Percentiles rank a stretch among this genome's conserved stretches.
Evolutionary conservation across 2,888 invertebrate genomes (phyloP).

Genomic region (Tachina grossa): DNA sequence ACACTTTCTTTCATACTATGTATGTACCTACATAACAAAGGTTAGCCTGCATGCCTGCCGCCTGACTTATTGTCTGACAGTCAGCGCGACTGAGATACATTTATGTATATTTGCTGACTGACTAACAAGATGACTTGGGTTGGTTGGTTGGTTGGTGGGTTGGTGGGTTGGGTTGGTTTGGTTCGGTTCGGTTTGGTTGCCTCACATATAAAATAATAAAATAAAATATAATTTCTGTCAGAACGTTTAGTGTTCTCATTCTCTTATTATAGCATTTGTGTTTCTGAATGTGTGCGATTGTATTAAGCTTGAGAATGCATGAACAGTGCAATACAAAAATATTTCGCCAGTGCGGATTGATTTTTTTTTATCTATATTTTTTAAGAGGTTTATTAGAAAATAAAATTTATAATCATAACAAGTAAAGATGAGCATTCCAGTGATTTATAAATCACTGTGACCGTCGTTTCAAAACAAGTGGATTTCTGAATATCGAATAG

Average conservation of each 20-base stretch:
- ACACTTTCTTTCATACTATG: conserved; percentile 18
- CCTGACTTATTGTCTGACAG: conserved; percentile 15
- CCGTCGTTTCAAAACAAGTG: too few relatives aligned
- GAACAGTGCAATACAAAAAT: neutral
- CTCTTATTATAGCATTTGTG: neutral
- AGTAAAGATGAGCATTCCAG: too few relatives aligned
- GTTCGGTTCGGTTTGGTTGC: neutral
- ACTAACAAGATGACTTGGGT: conserved; percentile 15
- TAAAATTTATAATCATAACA: too few relatives aligned
- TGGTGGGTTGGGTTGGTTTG: neutral
- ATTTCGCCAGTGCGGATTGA: neutral
- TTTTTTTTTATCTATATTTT: too few relatives aligned
- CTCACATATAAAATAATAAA: conserved; percentile 64
- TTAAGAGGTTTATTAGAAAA: too few relatives aligned
- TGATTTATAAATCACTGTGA: too few relatives aligned
- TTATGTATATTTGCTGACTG: neutral
- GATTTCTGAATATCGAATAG: too few relatives aligned
- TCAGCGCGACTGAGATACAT: neutral
- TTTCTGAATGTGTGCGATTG: neutral
- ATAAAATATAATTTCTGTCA: conserved; percentile 47
- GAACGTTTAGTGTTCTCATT: conserved; percentile 30
- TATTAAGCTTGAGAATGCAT: neutral
- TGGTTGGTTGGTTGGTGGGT: neutral
- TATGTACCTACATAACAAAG: conserved; percentile 49
- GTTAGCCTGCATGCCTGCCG: conserved; percentile 12